Evolutionary conservation across 1,140 invertebrate genomes (phyloP).

Genomic region (Dufourea novaeangliae): DNA sequence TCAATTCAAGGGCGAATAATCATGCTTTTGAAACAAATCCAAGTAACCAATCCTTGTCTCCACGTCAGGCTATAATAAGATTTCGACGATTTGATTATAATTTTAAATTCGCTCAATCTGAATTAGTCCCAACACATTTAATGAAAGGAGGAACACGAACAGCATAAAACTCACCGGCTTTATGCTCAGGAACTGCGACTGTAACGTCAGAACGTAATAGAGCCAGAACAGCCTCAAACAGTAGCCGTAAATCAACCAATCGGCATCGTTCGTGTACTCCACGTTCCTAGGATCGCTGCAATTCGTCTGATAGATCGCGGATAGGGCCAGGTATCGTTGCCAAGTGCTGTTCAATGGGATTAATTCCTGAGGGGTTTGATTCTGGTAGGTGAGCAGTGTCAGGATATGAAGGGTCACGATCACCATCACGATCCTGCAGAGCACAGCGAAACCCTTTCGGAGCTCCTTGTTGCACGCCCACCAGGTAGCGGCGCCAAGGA

Average conservation of each 20-base stretch:
- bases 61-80: neutral
- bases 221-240: conserved; percentile 88
- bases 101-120: neutral
- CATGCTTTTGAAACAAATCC: neutral
- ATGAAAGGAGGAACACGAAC: neutral
- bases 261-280: conserved; percentile 82
- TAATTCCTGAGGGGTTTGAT: conserved; percentile 89
- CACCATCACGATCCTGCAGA: conserved; percentile 87
- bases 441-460: conserved; percentile 87
- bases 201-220: conserved; percentile 88
- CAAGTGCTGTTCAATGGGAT: conserved; percentile 86
- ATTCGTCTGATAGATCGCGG: conserved; percentile 84
- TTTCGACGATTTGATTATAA: neutral
- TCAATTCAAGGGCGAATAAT: neutral
- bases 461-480: conserved; percentile 92
- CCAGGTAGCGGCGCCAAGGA: conserved; percentile 92
- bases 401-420: conserved; percentile 90
- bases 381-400: conserved; percentile 92
- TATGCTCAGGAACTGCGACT: conserved; percentile 86
- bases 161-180: conserved; percentile 85
- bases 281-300: conserved; percentile 86
- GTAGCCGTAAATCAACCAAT: conserved; percentile 89
- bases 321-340: conserved; percentile 87
- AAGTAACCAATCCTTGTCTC: neutral
- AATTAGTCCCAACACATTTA: neutral